Percentiles rank a stretch among this genome's conserved stretches.
Evolutionary conservation across 2,888 invertebrate genomes (phyloP).

Genomic region (Junonia oenone): DNA sequence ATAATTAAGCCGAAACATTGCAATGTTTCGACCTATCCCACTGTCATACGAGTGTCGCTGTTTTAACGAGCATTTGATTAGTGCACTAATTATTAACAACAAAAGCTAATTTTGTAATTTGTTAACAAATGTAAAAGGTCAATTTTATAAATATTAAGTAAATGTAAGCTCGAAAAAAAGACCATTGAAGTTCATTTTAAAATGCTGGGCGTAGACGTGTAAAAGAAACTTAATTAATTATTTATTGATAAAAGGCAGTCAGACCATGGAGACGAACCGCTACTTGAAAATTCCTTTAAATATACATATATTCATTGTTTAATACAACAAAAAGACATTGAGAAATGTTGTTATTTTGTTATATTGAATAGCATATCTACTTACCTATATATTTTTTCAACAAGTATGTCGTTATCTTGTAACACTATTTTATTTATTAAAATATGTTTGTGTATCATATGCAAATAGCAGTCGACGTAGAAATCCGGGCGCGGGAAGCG

Average conservation of each 20-base stretch:
- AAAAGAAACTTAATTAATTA: constrained; percentile 62
- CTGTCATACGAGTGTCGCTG: neutral
- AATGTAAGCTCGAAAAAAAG: constrained; percentile 13
- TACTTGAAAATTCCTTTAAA: constrained; percentile 55
- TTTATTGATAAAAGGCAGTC: constrained; percentile 39
- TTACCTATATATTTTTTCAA: neutral
- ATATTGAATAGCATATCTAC: too few species aligned
- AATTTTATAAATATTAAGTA: neutral
- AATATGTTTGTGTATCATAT: constrained; percentile 41
- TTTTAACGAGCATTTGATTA: neutral
- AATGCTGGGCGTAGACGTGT: constrained; percentile 46
- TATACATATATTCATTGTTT: constrained; percentile 29
- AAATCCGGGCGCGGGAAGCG: constrained; percentile 44
- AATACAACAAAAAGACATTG: neutral
- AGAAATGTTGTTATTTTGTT: too few species aligned
- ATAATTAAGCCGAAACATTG: constrained; percentile 65
- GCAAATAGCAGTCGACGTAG: constrained; percentile 52
- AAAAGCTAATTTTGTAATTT: neutral
- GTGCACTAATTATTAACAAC: too few species aligned
- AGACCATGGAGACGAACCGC: constrained; percentile 33
- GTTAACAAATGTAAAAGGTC: neutral
- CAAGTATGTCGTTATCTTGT: neutral
- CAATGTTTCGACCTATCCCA: constrained; percentile 3
- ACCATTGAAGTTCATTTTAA: constrained; percentile 46
- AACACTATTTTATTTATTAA: constrained; percentile 41